These are phyloP conservation scores for Dreissena rostriformis DNA, from an alignment of 1,140 invertebrate genomes.

Conservation along the genomic window DNA sequence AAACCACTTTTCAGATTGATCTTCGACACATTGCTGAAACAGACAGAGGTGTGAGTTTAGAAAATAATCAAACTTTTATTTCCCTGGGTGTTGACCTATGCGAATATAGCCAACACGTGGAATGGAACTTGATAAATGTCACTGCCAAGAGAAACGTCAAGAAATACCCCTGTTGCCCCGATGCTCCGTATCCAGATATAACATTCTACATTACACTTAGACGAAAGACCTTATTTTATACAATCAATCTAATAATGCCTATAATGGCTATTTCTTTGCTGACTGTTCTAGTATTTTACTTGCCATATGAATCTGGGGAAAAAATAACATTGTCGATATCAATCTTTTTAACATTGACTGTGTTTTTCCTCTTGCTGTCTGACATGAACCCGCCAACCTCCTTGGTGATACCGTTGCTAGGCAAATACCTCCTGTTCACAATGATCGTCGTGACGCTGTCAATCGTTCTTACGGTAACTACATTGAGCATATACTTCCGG, in stretches of 20 bases:
- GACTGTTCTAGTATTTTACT: slow-evolving; percentile 98
- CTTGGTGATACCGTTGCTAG: slow-evolving; percentile 97
- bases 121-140: slow-evolving; percentile 96
- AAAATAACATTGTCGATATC: slow-evolving; percentile 99
- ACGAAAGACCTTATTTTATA: slow-evolving; percentile 80
- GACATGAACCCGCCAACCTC: slow-evolving; percentile 99
- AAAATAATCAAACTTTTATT: slow-evolving; percentile 49
- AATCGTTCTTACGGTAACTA: slow-evolving; percentile 98
- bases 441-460: slow-evolving; percentile 99
- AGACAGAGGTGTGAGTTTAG: not conserved
- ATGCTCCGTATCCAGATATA: slow-evolving; percentile 77
- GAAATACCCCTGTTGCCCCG: slow-evolving; percentile 75
- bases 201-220: slow-evolving; percentile 79
- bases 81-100: slow-evolving; percentile 75
- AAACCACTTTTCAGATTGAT: slow-evolving; percentile 1
- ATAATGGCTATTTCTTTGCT: slow-evolving; percentile 90
- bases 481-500: slow-evolving; percentile 98
- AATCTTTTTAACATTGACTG: slow-evolving; percentile 99
- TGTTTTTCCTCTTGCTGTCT: slow-evolving; percentile 99
- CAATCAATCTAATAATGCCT: slow-evolving; percentile 81
- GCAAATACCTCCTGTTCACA: slow-evolving; percentile 99
- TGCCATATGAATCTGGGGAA: slow-evolving; percentile 98
- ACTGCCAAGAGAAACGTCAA: slow-evolving; percentile 75
- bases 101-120: slow-evolving; percentile 88
- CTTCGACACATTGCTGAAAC: slow-evolving; percentile 8